Base-by-base conservation (phyloP, 2,888 invertebrate species). In the Lamproptera curius region DNA sequence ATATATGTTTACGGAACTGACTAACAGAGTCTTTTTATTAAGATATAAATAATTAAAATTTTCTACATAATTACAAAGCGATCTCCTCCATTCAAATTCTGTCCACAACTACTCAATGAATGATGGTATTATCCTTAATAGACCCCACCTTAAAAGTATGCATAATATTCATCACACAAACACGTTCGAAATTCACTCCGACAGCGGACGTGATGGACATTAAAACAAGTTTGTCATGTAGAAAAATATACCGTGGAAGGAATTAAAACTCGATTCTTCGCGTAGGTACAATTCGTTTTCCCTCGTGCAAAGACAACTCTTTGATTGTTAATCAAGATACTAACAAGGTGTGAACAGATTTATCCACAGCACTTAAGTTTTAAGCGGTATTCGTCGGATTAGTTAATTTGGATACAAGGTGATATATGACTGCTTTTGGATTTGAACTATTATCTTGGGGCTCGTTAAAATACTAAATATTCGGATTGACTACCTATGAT, bases 321-420 rank as follows among this genome's bases (percentile, higher is more conserved):
- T 85, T 86, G 86, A 85, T 83, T 83, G 74, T 64, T 56, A 78
- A 77, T 80, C 78, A 79, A 84, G 83, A 78, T 66, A 63, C 75
- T 83, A 81, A 83, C 82, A 77, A 79, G 77, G 66, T 70, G 73
- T 75, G 72, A 84, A 82, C 82, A 81, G 82, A 83, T 86, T 84
- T 86, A 86, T 82, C 62, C n/a, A n/a, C n/a, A n/a, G n/a, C n/a
- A n/a, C n/a, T n/a, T n/a, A n/a, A n/a, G n/a, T n/a, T n/a, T n/a
- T n/a, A n/a, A n/a, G n/a, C n/a, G n/a, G n/a, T n/a, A n/a, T n/a
- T n/a, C n/a, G n/a, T n/a, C n/a, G n/a, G n/a, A n/a, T n/a, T n/a
- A n/a, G n/a, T n/a, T n/a, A n/a, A n/a, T n/a, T n/a, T n/a, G n/a
- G n/a, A n/a, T n/a, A n/a, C n/a, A n/a, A n/a, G n/a, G n/a, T n/a